These are phyloP conservation scores for Nanorana parkeri DNA, from an alignment of 2,113 vertebrate species.

Conservation along the genomic window DNA sequence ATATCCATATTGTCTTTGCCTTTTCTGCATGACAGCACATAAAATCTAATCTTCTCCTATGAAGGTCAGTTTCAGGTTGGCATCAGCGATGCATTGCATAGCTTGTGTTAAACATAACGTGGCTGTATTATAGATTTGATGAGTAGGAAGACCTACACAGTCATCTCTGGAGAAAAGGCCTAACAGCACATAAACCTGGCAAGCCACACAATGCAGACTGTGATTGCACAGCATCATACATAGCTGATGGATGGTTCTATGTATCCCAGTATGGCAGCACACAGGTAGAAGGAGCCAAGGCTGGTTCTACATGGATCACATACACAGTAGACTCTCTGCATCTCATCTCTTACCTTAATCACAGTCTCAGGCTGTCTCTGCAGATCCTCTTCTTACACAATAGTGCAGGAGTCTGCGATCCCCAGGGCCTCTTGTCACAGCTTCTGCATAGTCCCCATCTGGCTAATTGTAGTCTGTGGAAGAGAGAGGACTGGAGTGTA, in stretches of 20 bases:
- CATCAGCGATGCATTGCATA: no score
- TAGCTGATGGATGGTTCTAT: no score
- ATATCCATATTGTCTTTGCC: no score
- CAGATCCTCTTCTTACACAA: conserved; percentile 33
- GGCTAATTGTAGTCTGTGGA: conserved; percentile 29
- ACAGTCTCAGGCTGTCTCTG: conserved; percentile 27
- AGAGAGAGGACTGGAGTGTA: background rate
- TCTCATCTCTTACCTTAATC: conserved; percentile 17
- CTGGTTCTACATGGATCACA: background rate
- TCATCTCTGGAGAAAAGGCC: conserved; percentile 27
- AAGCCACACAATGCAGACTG: background rate
- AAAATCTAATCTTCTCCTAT: no score
- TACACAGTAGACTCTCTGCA: background rate
- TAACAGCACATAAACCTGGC: background rate
- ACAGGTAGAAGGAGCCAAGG: background rate
- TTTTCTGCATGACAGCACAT: no score
- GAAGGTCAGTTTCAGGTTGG: no score
- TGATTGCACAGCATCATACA: background rate
- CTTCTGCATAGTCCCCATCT: conserved; percentile 31
- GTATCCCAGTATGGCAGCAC: background rate
- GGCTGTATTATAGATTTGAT: no score
- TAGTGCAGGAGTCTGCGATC: conserved; percentile 45
- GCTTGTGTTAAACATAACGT: no score
- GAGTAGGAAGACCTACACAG: conserved; percentile 1
- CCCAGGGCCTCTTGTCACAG: conserved; percentile 47